Evolutionary conservation across 1,140 invertebrate species (phyloP).

Genomic region (Leguminivora glycinivorella): DNA sequence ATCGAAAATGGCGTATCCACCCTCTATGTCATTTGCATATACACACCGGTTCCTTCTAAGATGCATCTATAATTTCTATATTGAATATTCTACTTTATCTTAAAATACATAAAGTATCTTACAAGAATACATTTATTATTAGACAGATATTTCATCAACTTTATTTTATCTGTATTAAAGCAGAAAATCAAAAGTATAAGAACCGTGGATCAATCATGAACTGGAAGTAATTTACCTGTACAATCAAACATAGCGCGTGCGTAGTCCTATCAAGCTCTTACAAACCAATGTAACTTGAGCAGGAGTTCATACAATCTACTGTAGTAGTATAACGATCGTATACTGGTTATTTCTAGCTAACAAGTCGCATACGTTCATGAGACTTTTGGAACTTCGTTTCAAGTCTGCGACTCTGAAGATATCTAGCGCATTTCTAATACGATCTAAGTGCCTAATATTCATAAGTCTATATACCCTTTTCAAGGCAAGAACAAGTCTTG

Average conservation of each 20-base stretch:
- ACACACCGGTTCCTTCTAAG: not conserved
- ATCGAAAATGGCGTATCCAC: not conserved
- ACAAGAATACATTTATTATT: too few relatives aligned
- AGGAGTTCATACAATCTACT: not conserved
- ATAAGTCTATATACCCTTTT: not conserved
- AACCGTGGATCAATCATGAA: too few relatives aligned
- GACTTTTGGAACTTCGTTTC: not conserved
- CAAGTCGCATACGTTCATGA: not conserved
- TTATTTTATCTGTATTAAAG: too few relatives aligned
- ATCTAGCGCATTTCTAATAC: not conserved
- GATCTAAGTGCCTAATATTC: not conserved
- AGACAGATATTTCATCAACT: too few relatives aligned
- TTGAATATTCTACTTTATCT: too few relatives aligned
- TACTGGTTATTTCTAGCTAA: not conserved
- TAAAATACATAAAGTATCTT: too few relatives aligned
- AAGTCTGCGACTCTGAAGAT: not conserved
- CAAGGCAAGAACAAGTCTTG: slow-evolving; percentile 37
- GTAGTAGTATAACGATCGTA: not conserved
- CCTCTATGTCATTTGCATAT: not conserved
- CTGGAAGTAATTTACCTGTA: too few relatives aligned
- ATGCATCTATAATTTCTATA: too few relatives aligned
- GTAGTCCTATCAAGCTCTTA: not conserved
- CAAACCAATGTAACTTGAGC: not conserved
- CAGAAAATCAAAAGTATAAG: too few relatives aligned
- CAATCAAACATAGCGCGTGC: not conserved